A percentile compares a stretch with the other conserved stretches of the same genome.
Conservation (phyloP, 2,888 invertebrate species). For the Oscheius myriophilus region DNA sequence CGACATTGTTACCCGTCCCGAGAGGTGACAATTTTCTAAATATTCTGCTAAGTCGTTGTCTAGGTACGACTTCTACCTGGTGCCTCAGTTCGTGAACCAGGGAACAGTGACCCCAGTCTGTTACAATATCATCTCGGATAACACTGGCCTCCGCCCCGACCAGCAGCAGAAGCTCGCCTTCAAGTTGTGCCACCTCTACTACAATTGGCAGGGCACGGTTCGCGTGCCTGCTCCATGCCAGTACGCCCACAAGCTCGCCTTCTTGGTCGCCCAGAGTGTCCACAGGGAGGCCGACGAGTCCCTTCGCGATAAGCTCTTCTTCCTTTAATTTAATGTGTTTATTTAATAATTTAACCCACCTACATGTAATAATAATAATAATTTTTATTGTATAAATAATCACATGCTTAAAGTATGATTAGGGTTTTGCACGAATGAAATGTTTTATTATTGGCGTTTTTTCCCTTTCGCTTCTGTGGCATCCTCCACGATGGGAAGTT, state of each 20-base stretch:
- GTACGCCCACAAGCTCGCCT: conserved; percentile 92
- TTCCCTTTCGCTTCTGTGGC: no score
- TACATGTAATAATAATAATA: no score
- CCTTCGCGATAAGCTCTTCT: conserved; percentile 53
- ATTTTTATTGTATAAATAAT: no score
- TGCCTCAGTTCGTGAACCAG: conserved; percentile 85
- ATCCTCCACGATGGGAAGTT: no score
- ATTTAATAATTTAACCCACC: no score
- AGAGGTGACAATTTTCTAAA: not conserved
- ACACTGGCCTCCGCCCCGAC: conserved; percentile 79
- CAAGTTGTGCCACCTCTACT: conserved; percentile 88
- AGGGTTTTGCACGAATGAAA: no score
- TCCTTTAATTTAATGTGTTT: conserved; percentile 41
- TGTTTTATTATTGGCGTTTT: no score
- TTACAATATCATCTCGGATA: conserved; percentile 86
- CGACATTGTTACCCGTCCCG: conserved; percentile 70
- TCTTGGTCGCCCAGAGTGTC: conserved; percentile 84
- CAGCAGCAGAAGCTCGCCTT: conserved; percentile 83
- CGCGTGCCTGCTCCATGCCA: conserved; percentile 92
- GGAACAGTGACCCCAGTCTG: conserved; percentile 91
- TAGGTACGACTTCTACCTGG: conserved; percentile 84
- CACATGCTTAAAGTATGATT: no score
- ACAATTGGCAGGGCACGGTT: conserved; percentile 81
- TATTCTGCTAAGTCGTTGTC: no score
- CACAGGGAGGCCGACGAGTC: conserved; percentile 73